Evolutionary conservation across 2,888 invertebrate species (phyloP).

Genomic region (Dryomyza anilis): DNA sequence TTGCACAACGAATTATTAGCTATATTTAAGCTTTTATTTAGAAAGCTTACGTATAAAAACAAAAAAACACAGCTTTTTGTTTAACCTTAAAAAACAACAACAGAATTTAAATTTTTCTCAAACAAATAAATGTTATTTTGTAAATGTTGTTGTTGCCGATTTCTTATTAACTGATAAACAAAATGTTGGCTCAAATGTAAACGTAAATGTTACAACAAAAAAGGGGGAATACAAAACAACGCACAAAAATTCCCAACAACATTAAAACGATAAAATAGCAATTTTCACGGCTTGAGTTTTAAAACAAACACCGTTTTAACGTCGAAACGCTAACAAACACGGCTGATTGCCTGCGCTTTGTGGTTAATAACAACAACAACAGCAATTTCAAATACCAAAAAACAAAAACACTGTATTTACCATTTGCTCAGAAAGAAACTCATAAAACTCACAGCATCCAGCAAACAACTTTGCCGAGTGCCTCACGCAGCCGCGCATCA

Average conservation of each 20-base stretch:
- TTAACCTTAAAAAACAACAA: neutral
- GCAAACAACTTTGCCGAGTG: neutral
- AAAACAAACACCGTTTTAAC: conserved; percentile 32
- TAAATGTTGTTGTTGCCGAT: no score
- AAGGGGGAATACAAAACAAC: neutral
- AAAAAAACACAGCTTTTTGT: neutral
- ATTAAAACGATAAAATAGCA: neutral
- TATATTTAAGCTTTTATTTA: neutral
- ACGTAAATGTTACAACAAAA: neutral
- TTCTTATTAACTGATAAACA: conserved; percentile 34
- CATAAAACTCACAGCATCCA: neutral
- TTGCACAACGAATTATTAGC: conserved; percentile 14
- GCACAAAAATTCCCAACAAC: neutral
- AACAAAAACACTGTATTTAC: no score
- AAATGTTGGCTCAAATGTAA: conserved; percentile 12
- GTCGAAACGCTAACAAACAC: conserved; percentile 30
- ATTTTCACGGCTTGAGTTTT: conserved; percentile 31
- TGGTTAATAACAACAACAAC: no score
- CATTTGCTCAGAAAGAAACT: neutral
- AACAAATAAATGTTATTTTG: conserved; percentile 11
- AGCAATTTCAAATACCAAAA: no score
- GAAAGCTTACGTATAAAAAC: conserved; percentile 6
- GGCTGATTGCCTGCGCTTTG: no score
- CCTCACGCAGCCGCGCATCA: neutral
- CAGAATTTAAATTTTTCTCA: neutral